Evolutionary conservation across 2,888 invertebrate genomes (phyloP).

Genomic region (Tipula lateralis): DNA sequence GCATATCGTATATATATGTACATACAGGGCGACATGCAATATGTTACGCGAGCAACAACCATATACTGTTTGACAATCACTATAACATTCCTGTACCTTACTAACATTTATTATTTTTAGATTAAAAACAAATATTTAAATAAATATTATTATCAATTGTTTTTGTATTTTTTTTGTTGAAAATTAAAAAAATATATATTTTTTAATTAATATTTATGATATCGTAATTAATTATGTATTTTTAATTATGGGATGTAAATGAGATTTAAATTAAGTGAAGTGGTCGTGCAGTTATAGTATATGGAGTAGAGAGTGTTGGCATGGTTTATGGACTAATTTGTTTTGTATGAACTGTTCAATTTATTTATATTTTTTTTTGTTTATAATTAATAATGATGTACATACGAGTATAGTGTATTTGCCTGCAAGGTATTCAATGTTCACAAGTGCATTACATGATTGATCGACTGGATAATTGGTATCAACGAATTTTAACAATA

Average conservation of each 20-base stretch:
- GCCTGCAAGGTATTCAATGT: neutral
- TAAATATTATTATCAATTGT: neutral
- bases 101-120: neutral
- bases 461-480: neutral
- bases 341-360: neutral
- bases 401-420: neutral
- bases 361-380: neutral
- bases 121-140: slow-evolving; percentile 19
- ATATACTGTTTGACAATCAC: neutral
- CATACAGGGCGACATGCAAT: neutral
- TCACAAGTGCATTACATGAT: neutral
- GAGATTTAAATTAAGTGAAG: slow-evolving; percentile 19
- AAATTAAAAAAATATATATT: neutral
- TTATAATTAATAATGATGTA: neutral
- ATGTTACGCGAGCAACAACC: too few relatives aligned
- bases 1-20: neutral
- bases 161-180: neutral
- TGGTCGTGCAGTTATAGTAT: neutral
- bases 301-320: neutral
- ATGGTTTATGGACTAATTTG: neutral
- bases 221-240: neutral
- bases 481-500: too few relatives aligned
- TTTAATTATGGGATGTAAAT: slow-evolving; percentile 11
- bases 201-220: slow-evolving; percentile 24
- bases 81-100: too few relatives aligned